Base-by-base conservation (phyloP, 53 echinoderm and acorn worm genomes). In the Crossaster papposus region DNA sequence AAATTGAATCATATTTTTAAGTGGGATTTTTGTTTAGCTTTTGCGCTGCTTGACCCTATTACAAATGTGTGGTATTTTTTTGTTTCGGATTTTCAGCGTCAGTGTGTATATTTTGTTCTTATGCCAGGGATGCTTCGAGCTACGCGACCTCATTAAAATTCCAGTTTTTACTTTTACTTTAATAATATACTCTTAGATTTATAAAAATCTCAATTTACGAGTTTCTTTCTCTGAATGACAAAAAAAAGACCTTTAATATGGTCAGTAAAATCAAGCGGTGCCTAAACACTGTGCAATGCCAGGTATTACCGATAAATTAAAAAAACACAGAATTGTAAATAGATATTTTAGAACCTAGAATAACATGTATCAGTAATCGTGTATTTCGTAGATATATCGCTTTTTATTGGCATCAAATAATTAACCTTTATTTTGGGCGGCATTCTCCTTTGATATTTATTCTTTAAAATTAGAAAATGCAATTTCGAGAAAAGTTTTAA, bases 211-310 rank as follows among this genome's bases (percentile, higher is more conserved):
- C 26, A 35, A 52, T 52, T 54, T 68, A 68, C 20, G 55, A 81
- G 26, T 81, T 8, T 30, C 26, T 81, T 81, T 63, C 14, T 81
- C 33, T 44, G 5, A 44, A 44, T n/a, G n/a, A 44, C 9, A 9
- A 65, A 38, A 26, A 70, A 31, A 83, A 83, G 35, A 26, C 83
- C 65, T 14, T 51, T 78, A 74, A 32, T 38, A 81, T 37, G 37
- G 50, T 68, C 65, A 83, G 30, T 20, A 68, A 65, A 83, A 54
- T n/a, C 24, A 83, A 85, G 85, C 85, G 85, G 85, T 85, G 85
- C 85, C 85, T 85, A 85, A 33, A 52, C 51, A 52, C 72, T 85
- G 85, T 85, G 85, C 85, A 85, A 85, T 85, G 85, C 85, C 73
- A 85, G 65, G 31, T 72, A 51, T 85, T 85, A 72, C 85, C 83